Evolutionary conservation across 2,888 invertebrate genomes (phyloP), one percentile per base, ranked within the genome.

Genomic region (Branchinecta sandiegonensis): DNA sequence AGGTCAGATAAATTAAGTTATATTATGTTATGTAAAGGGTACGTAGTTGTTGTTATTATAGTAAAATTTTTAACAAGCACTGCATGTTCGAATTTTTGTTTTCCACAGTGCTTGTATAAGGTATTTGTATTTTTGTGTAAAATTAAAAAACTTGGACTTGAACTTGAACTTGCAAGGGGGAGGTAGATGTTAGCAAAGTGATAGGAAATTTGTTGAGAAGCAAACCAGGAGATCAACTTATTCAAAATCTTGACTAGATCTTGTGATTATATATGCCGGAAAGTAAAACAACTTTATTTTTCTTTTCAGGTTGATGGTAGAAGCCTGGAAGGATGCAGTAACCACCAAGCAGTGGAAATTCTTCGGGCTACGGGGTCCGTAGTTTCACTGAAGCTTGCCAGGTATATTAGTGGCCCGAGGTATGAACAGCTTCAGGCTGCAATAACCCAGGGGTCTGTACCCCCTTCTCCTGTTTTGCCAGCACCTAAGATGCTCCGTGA

Each of bases 271-370:
- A 13, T 3, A 23, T 23, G 14, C 14, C 3, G 56, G 3, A 3
- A n/a, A 13, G 56, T n/a, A 14, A 50, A 37, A 37, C 6, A 37
- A 37, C 37, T 23, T 23, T 23, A 2, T 23, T 65, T 10, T 23
- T 17, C 2, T n/a, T n/a, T 23, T 7, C 72, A 83, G 83, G 84
- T 89, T 69, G 96, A 99, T 81, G 94, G 91, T 23, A 88, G 87
- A 74, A 89, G 91, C 23, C 81, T 97, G 71, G 93, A 95, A 77
- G 95, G 96, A 72, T 93, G 91, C 79, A 92, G 92, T 68, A 99
- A 99, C 80, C 94, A 95, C 76, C 89, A 97, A 75, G 96, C 97
- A 1, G 97, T 99, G 0, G 94, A 97, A 78, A 90, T 96, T 66
- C 82, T 99, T 69, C 86, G 95, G 73, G 93, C 91, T 77, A 95